phyloP scores from a whole-genome alignment of 2,797 vertebrate genomes.

The Chiroxiphia lanceolata region DNA sequence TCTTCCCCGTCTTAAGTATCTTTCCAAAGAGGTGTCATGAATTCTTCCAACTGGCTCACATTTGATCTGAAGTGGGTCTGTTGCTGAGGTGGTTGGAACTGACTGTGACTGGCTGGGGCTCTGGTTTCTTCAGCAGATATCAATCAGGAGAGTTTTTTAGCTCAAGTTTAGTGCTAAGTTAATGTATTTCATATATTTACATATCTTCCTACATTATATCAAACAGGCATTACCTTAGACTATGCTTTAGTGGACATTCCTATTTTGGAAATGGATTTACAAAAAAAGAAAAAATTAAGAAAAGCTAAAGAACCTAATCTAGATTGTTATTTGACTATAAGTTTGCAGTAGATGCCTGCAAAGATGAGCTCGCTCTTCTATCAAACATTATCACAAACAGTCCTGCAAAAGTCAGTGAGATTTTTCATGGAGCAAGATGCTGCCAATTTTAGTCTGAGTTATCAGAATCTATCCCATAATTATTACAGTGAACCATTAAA shows the following conservation, averaged over 20 bases:
- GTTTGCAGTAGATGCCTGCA: background rate
- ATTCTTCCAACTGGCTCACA: background rate
- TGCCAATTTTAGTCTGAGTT: background rate
- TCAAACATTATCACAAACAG: background rate
- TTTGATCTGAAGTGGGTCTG: background rate
- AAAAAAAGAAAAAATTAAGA: background rate
- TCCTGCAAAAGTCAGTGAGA: background rate
- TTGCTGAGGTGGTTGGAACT: background rate
- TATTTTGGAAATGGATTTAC: background rate
- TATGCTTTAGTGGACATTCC: background rate
- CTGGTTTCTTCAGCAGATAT: background rate
- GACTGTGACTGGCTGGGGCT: background rate
- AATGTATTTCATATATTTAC: background rate
- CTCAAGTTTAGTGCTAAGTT: background rate
- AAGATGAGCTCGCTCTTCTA: background rate
- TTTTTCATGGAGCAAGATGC: background rate
- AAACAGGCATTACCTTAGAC: background rate
- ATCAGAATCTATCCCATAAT: background rate
- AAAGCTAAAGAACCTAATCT: background rate
- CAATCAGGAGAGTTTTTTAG: background rate
- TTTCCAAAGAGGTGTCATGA: background rate
- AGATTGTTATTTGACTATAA: background rate
- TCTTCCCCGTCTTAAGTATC: background rate
- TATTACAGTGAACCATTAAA: slow-evolving; percentile 32
- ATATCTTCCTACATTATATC: background rate